Evolutionary conservation across 2,113 vertebrate genomes (phyloP), one percentile per base, ranked within the genome.

Genomic region (Melanerpes formicivorus): DNA sequence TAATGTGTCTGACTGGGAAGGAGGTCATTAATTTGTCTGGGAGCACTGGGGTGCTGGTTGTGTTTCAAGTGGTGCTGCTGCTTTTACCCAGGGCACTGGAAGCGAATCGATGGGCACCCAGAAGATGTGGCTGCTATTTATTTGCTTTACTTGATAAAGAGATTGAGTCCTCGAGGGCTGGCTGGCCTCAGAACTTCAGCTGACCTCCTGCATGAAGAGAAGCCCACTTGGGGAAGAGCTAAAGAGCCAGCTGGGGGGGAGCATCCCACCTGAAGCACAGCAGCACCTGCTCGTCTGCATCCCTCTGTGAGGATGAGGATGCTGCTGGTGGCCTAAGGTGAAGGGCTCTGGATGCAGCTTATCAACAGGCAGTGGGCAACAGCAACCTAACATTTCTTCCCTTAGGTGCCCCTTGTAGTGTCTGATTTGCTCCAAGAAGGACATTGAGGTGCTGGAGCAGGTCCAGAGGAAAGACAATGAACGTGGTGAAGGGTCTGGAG

Each of bases 1-100:
- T 81, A 73, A 91, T 75, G 77, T 65, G 90, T 95, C 93, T 94
- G 93, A 70, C 84, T 17, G 63, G 40, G 64, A 52, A 69, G 42
- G 27, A 80, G 75, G 55, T 90, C 60, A 81, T 95, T 87, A 75
- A 81, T 90, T 79, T 5, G 26, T 84, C 90, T 88, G 77, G 58
- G 76, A 72, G 69, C 69, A 66, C 32, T 15, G 62, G 23, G 69
- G 60, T 15, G 44, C 74, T 18, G 58, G 4, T 50, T 0, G 2
- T 29, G 18, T 54, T n/a, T 19, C 58, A 46, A 27, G 46, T 1
- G 0, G 1, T 1, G 50, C 14, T 40, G 63, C 66, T 54, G 85
- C 63, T 84, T 72, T 58, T 56, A 32, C 19, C 15, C 83, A 29
- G 37, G 70, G 29, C 40, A 30, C 29, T 29, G 27, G 48, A 32